Conservation (phyloP, 2,888 invertebrate species). For the Diplazon laetatorius region DNA sequence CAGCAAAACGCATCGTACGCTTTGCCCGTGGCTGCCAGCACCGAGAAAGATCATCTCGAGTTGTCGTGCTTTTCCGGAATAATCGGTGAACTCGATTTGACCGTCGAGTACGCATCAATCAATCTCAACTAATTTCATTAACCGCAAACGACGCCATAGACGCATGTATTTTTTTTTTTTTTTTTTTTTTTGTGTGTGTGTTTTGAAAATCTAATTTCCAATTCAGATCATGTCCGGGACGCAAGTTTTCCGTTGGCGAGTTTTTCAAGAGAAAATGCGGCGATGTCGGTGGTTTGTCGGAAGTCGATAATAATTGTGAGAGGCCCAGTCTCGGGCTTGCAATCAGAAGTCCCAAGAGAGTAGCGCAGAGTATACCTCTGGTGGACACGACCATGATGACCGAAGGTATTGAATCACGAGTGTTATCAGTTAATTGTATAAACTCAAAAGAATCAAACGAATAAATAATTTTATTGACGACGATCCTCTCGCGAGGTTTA, state of each 20-base stretch:
- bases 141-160: no score
- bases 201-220: no score
- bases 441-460: not conserved
- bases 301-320: conserved; percentile 53
- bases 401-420: conserved; percentile 71
- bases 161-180: not conserved
- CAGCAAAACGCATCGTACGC: conserved; percentile 73
- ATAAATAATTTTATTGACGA: not conserved
- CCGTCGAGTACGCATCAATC: conserved; percentile 71
- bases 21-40: conserved; percentile 64
- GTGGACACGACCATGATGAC: conserved; percentile 73
- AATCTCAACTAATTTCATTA: no score
- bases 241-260: conserved; percentile 81
- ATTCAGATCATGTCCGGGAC: conserved; percentile 73
- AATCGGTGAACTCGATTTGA: conserved; percentile 77
- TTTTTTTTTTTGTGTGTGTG: no score
- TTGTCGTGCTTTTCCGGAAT: conserved; percentile 79
- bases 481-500: no score
- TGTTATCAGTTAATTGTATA: not conserved
- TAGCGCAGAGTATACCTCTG: conserved; percentile 68
- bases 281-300: conserved; percentile 76
- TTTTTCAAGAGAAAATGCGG: conserved; percentile 83
- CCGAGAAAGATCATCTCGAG: conserved; percentile 74
- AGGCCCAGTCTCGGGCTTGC: conserved; percentile 75
- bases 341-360: conserved; percentile 73